These are phyloP conservation scores for Coelogynopora nodosa DNA, from an alignment of 2,888 invertebrate species.

Conservation along the genomic window DNA sequence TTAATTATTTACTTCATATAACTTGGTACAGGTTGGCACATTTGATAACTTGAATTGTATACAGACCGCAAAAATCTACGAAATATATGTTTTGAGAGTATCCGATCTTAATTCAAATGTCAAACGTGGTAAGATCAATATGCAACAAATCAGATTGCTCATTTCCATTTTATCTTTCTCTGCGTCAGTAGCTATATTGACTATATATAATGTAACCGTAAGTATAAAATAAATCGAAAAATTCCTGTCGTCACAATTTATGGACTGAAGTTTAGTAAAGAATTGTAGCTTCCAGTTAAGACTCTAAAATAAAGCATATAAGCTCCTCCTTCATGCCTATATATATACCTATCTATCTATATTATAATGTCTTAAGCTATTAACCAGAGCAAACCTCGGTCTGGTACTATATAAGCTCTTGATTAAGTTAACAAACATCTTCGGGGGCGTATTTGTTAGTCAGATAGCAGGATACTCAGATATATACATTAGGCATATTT, in stretches of 20 bases:
- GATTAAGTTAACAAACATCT: background rate
- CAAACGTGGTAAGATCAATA: background rate
- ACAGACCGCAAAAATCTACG: background rate
- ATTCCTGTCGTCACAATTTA: background rate
- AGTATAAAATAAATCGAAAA: background rate
- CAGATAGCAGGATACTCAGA: background rate
- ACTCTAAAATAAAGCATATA: too few species aligned
- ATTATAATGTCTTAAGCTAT: background rate
- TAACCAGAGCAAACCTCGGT: background rate
- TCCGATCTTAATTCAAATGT: background rate
- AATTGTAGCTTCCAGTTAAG: too few species aligned
- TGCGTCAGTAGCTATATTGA: too few species aligned
- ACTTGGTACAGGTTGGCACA: too few species aligned
- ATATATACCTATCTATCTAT: too few species aligned
- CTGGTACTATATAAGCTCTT: background rate
- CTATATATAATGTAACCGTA: too few species aligned
- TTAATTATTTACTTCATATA: too few species aligned
- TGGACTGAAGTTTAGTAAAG: background rate
- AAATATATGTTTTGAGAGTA: background rate
- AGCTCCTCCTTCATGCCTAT: too few species aligned
- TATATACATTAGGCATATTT: background rate
- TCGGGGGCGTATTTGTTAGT: background rate
- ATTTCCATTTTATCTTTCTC: background rate
- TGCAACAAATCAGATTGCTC: background rate
- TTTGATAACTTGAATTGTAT: too few species aligned